Conservation (phyloP, 2,888 invertebrate genomes). For the Tetrapedia diversipes region DNA sequence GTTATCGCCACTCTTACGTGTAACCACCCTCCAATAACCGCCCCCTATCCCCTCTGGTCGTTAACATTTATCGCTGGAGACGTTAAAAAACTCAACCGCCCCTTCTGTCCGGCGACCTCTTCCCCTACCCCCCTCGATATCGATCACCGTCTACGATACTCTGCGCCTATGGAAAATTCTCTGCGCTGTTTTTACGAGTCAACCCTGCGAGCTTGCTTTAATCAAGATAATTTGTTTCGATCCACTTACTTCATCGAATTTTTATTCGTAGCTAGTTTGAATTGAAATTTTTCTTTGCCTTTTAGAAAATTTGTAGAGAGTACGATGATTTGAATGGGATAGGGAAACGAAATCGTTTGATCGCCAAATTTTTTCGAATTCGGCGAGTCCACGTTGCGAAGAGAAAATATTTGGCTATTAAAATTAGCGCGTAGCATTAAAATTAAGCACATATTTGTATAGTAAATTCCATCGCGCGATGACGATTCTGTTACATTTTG, state of each 20-base stretch:
- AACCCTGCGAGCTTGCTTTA: no score
- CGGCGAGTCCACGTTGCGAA: background rate
- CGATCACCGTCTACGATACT: slow-evolving; percentile 40
- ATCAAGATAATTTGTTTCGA: slow-evolving; percentile 12
- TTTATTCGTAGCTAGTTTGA: background rate
- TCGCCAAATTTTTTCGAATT: background rate
- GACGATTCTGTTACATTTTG: no score
- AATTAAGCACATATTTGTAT: background rate
- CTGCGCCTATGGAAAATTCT: slow-evolving; percentile 9
- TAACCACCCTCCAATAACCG: slow-evolving; percentile 32
- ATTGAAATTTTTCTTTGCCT: background rate
- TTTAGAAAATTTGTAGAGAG: background rate
- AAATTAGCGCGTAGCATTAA: no score
- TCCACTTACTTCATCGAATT: background rate
- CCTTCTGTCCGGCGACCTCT: background rate
- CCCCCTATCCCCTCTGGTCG: slow-evolving; percentile 8
- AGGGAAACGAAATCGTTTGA: no score
- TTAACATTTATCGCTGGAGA: slow-evolving; percentile 37
- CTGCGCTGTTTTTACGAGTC: background rate
- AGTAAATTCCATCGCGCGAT: background rate
- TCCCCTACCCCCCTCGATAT: slow-evolving; percentile 25
- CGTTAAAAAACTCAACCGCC: slow-evolving; percentile 27
- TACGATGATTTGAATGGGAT: no score
- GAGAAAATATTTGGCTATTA: background rate
- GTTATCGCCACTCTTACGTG: slow-evolving; percentile 55